Percentiles rank a stretch among this genome's conserved stretches.
phyloP scores from a whole-genome alignment of 2,113 vertebrate genomes.

The Peromyscus maniculatus region DNA sequence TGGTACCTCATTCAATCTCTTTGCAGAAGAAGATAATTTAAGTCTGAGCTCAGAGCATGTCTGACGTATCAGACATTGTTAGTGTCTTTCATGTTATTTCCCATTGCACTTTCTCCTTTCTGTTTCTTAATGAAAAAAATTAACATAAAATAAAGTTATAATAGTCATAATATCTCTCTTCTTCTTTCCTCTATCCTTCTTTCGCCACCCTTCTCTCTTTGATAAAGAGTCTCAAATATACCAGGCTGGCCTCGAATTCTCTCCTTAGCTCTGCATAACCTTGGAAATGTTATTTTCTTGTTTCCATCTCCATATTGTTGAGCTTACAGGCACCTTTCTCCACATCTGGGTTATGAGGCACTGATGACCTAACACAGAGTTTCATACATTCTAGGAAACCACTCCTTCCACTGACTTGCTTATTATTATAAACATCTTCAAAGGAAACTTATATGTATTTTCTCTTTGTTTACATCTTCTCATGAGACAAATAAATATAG shows the following conservation, averaged over 20 bases:
- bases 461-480: not conserved
- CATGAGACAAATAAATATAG: not conserved
- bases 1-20: not conserved
- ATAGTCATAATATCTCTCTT: not conserved
- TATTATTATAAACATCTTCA: not conserved
- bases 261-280: not conserved
- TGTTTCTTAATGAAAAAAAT: not conserved
- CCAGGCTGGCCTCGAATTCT: too few species aligned
- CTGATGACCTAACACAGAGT: not conserved
- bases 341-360: too few species aligned
- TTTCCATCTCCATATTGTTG: too few species aligned
- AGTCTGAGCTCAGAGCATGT: not conserved
- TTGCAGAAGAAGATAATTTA: not conserved
- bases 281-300: not conserved
- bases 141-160: not conserved
- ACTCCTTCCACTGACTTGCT: not conserved
- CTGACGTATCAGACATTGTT: not conserved
- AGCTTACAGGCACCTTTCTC: too few species aligned
- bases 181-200: not conserved
- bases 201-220: not conserved
- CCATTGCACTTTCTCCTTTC: not conserved
- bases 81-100: not conserved
- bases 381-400: not conserved
- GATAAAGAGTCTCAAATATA: not conserved
- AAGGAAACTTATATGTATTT: not conserved